These are phyloP conservation scores for Desmophyllum pertusum DNA, from an alignment of 92 coral and sea anemone genomes.

Conservation along the genomic window DNA sequence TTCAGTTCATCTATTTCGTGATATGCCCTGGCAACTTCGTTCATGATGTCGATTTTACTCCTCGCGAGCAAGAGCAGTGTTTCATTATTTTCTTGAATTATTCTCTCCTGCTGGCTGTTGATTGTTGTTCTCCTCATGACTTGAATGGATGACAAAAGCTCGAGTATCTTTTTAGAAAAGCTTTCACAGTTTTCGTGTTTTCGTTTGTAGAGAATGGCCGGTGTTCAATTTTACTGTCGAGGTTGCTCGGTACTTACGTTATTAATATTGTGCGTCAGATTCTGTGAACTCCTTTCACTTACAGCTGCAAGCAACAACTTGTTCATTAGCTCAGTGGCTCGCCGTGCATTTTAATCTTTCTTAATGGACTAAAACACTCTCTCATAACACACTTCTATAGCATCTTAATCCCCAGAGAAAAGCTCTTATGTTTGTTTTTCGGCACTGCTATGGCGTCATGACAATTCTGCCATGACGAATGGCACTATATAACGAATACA, in stretches of 20 bases:
- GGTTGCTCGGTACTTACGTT: neutral
- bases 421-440: conserved; percentile 36
- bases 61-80: conserved; percentile 25
- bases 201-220: neutral
- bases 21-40: conserved; percentile 50
- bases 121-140: conserved; percentile 27
- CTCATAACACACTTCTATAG: neutral
- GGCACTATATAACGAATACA: neutral
- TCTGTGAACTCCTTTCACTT: neutral
- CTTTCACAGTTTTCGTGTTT: neutral
- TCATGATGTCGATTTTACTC: conserved; percentile 42
- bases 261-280: neutral
- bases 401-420: conserved; percentile 8
- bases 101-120: conserved; percentile 21
- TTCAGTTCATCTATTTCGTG: conserved; percentile 46
- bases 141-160: neutral
- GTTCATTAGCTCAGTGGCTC: neutral
- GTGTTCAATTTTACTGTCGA: neutral
- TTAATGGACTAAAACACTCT: neutral
- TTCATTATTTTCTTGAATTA: conserved; percentile 29
- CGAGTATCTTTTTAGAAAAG: neutral
- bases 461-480: neutral
- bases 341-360: neutral
- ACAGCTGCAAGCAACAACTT: conserved; percentile 8
- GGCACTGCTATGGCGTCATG: conserved; percentile 15